A percentile compares a stretch with the other conserved stretches of the same genome.
phyloP scores from a whole-genome alignment of 1,140 invertebrate species.

The Calliopsis andreniformis region DNA sequence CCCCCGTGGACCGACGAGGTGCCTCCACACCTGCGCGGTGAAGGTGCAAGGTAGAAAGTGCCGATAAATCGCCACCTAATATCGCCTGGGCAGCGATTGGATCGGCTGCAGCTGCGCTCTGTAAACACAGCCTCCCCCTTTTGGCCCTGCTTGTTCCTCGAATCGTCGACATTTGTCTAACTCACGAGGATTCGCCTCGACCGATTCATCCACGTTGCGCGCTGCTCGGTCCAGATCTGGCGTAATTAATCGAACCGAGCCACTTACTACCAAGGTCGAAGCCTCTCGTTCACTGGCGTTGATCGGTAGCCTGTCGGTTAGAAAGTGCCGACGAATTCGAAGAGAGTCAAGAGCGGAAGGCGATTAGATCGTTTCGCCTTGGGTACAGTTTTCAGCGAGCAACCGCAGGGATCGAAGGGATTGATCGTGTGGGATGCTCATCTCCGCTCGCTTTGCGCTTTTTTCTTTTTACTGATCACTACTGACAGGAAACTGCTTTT shows the following conservation, averaged over 20 bases:
- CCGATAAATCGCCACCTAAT: conserved; percentile 55
- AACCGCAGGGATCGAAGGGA: conserved; percentile 55
- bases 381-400: conserved; percentile 50
- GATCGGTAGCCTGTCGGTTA: conserved; percentile 22
- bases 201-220: not conserved
- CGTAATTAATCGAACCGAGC: conserved; percentile 32
- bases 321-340: conserved; percentile 58
- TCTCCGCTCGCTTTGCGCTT: conserved; percentile 36
- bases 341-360: conserved; percentile 44
- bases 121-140: not conserved
- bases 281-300: not conserved
- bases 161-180: not conserved
- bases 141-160: not conserved
- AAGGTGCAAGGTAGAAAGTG: conserved; percentile 50
- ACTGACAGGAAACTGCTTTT: conserved; percentile 57
- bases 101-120: conserved; percentile 18
- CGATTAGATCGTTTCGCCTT: conserved; percentile 58
- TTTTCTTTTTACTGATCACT: conserved; percentile 50
- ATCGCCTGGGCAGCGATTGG: conserved; percentile 36
- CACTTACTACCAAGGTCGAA: conserved; percentile 32
- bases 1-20: not conserved
- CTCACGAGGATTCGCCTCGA: not conserved
- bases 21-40: conserved; percentile 39
- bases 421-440: conserved; percentile 48
- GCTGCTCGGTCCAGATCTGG: not conserved